A percentile compares a stretch with the other conserved stretches of the same genome.
Conservation (phyloP, 64 coral and sea anemone genomes). For the Acropora tenuis region DNA sequence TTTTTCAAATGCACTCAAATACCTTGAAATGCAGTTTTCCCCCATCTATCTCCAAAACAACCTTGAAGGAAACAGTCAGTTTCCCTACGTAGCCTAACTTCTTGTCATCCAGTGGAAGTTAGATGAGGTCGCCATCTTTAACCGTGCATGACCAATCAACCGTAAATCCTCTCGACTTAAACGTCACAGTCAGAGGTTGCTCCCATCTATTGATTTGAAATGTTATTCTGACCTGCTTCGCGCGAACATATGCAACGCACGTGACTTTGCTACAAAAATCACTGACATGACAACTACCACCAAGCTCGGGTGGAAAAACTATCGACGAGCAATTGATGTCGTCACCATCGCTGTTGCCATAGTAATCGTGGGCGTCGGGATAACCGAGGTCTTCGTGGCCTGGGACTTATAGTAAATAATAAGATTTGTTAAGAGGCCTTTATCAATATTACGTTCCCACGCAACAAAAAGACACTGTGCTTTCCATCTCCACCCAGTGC, state of each 20-base stretch:
- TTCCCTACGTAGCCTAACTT: neutral
- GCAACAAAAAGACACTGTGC: too few species aligned
- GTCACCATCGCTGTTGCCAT: neutral
- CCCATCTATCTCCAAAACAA: neutral
- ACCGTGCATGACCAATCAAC: conserved; percentile 19
- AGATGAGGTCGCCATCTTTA: conserved; percentile 7
- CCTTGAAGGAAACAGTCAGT: conserved; percentile 7
- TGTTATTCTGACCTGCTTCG: neutral
- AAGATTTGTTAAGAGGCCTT: too few species aligned
- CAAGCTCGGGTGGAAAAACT: neutral
- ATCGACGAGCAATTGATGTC: neutral
- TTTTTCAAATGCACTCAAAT: neutral
- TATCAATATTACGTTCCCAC: too few species aligned
- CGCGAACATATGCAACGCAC: neutral
- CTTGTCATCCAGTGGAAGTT: neutral
- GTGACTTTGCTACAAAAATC: conserved; percentile 29
- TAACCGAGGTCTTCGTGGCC: neutral
- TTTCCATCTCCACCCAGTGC: too few species aligned
- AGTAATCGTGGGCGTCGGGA: neutral
- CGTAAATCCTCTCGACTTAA: neutral
- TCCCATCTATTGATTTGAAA: conserved; percentile 22
- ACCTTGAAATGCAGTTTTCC: conserved; percentile 34
- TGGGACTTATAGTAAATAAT: too few species aligned
- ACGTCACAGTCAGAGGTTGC: conserved; percentile 5
- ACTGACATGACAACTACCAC: neutral